Conservation (phyloP, 1,140 invertebrate species). For the Lordiphosa clarofinis region DNA sequence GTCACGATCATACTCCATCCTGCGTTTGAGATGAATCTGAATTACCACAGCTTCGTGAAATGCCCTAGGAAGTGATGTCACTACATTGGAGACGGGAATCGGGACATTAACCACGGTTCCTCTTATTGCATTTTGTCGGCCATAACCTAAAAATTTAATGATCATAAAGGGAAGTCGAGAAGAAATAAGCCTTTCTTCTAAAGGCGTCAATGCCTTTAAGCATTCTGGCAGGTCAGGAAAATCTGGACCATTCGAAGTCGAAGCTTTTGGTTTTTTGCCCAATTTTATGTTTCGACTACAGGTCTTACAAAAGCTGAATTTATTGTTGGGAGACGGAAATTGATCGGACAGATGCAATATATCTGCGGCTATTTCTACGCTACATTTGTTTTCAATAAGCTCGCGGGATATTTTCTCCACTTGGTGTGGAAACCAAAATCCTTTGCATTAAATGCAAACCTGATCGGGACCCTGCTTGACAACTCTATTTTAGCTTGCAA, state of each 20-base stretch:
- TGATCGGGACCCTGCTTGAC: too few relatives aligned
- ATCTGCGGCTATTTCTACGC: neutral
- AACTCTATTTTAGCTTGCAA: too few relatives aligned
- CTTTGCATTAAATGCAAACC: neutral
- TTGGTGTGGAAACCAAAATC: neutral
- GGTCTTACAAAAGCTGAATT: too few relatives aligned
- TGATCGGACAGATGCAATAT: too few relatives aligned
- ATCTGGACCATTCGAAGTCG: neutral
- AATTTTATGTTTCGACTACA: too few relatives aligned
- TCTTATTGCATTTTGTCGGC: constrained; percentile 9
- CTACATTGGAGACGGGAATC: constrained; percentile 8
- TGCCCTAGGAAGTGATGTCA: neutral
- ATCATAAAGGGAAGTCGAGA: neutral
- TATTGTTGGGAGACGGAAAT: too few relatives aligned
- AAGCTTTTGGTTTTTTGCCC: constrained; percentile 1
- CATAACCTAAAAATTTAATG: constrained; percentile 13
- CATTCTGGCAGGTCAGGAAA: neutral
- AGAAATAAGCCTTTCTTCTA: constrained; percentile 1
- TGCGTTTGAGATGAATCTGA: too few relatives aligned
- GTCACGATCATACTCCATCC: too few relatives aligned
- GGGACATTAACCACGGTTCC: constrained; percentile 17
- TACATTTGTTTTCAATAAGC: neutral
- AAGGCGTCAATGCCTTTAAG: constrained; percentile 1
- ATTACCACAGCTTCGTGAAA: too few relatives aligned
- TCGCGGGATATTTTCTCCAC: neutral